These are phyloP conservation scores for Cryptocephalus moraei DNA, from an alignment of 2,888 invertebrate genomes.

Conservation along the genomic window DNA sequence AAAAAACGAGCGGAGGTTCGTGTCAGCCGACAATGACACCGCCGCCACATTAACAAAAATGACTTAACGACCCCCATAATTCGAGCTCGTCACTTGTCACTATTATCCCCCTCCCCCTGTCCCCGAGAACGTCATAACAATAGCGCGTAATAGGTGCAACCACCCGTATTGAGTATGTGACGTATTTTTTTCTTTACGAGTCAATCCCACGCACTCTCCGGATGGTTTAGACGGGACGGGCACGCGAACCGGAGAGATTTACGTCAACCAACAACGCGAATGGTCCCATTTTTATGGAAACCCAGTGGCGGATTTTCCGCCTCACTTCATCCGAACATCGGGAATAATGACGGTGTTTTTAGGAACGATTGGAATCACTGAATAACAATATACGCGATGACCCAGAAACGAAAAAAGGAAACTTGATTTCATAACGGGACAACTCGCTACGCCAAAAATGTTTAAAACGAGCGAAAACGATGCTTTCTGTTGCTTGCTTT, in stretches of 20 bases:
- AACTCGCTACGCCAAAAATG: too few species aligned
- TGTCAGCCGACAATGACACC: not conserved
- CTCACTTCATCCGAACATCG: too few species aligned
- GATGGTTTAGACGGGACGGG: constrained; percentile 26
- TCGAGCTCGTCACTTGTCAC: not conserved
- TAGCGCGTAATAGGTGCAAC: constrained; percentile 18
- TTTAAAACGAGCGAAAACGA: too few species aligned
- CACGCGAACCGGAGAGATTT: constrained; percentile 29
- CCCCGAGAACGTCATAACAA: constrained; percentile 12
- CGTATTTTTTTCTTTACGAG: constrained; percentile 27
- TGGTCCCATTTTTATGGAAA: not conserved
- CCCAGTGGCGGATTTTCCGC: too few species aligned
- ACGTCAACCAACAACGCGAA: constrained; percentile 25
- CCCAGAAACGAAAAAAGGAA: too few species aligned
- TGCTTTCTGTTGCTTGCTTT: too few species aligned
- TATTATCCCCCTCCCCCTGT: not conserved
- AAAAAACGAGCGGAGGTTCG: not conserved
- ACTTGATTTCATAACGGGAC: too few species aligned
- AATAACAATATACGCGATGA: too few species aligned
- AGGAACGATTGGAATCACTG: too few species aligned
- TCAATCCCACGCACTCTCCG: constrained; percentile 29
- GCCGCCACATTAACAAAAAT: not conserved
- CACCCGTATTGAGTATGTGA: constrained; percentile 23
- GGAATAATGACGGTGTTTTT: too few species aligned
- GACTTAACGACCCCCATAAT: not conserved